Percentiles rank a stretch among this genome's conserved stretches.
phyloP scores from a whole-genome alignment of 1,140 invertebrate genomes.

The Papilio polytes region DNA sequence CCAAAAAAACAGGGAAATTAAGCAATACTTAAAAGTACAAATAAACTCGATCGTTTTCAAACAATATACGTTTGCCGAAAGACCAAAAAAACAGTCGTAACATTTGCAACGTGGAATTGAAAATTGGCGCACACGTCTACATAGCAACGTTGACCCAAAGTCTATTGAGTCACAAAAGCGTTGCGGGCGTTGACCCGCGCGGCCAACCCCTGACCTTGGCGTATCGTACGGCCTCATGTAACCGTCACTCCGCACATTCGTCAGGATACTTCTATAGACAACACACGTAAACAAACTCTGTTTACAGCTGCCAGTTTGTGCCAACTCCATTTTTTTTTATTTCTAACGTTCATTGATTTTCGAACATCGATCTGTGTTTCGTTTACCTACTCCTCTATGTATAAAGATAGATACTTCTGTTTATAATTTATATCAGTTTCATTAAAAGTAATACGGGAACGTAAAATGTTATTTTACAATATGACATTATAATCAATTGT shows the following conservation, averaged over 20 bases:
- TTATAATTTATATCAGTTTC: too few species aligned
- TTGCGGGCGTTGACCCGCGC: slow-evolving; percentile 68
- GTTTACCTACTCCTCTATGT: not conserved
- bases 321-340: not conserved
- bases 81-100: not conserved
- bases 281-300: slow-evolving; percentile 36
- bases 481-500: too few species aligned
- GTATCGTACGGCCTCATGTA: slow-evolving; percentile 76
- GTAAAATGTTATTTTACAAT: too few species aligned
- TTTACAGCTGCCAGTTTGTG: not conserved
- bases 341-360: not conserved
- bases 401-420: not conserved
- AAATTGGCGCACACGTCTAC: slow-evolving; percentile 36
- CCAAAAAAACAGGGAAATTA: too few species aligned
- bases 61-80: not conserved
- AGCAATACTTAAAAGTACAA: not conserved
- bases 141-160: slow-evolving; percentile 56
- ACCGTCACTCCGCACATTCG: slow-evolving; percentile 68
- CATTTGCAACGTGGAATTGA: slow-evolving; percentile 12
- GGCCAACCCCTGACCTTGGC: slow-evolving; percentile 81
- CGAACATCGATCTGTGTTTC: not conserved
- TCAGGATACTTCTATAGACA: slow-evolving; percentile 36
- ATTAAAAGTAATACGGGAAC: too few species aligned
- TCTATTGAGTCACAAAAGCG: slow-evolving; percentile 74
- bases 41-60: not conserved